Evolutionary conservation across 2,113 vertebrate species (phyloP), one percentile per base, ranked within the genome.

Genomic region (Chamaetylas fuelleborni): DNA sequence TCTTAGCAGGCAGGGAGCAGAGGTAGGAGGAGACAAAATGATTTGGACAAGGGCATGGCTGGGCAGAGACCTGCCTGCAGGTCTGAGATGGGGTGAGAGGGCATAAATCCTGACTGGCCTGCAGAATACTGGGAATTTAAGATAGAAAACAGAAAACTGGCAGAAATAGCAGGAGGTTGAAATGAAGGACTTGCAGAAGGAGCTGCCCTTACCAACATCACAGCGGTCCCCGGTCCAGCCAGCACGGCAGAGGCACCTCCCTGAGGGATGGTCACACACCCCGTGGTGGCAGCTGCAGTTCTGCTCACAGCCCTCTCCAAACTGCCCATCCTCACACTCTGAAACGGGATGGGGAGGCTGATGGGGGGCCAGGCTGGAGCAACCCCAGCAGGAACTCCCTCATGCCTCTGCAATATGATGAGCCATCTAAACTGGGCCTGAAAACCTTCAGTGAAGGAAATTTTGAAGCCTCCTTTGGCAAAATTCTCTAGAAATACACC

Each of bases 201-300:
- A 84, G 28, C 40, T 38, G 31, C 19, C 40, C 95, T 84, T 91
- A 97, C 95, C 92, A 40, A 33, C 38, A 25, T 96, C 86, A 8
- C 96, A 97, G 64, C 0, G 64, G 19, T 95, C 73, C 64, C 96
- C 97, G 2, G 80, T 87, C 96, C 97, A 97, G 82, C 96, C 96
- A 0, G 88, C 26, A 0, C 0, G 90, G 79, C 95, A 97, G 33
- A 71, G 10, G 33, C 95, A 97, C 56, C 48, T 95, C 50, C 93
- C 92, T 0, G 56, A 95, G 62, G 7, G 53, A 54, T 34, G 80
- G 20, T 97, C 93, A 78, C 96, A 97, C 82, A 67, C 38, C 1
- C 97, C 96, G 2, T 92, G 93, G 19, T 48, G 93, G 61, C 97
- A 96, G 86, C 71, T 94, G 36, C 96, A 97, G 83, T 93, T 96